Conservation (phyloP, 1,140 invertebrate species). For the Drusus annulatus region DNA sequence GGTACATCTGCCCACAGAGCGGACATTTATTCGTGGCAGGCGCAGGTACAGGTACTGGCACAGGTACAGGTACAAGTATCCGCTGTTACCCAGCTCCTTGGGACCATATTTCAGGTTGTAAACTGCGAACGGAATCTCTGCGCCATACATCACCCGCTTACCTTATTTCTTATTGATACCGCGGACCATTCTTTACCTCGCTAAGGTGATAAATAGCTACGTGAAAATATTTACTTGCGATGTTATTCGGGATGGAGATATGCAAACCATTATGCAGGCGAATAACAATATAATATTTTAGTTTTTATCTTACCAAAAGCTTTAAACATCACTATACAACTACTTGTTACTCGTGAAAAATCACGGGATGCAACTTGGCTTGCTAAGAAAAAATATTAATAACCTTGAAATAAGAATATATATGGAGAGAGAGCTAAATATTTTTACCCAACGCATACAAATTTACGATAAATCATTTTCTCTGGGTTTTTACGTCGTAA, state of each 20-base stretch:
- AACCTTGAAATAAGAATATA: no score
- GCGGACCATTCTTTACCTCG: slow-evolving; percentile 27
- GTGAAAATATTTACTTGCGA: slow-evolving; percentile 29
- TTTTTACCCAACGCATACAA: no score
- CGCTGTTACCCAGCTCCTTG: slow-evolving; percentile 4
- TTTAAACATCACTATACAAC: no score
- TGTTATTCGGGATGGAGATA: slow-evolving; percentile 8
- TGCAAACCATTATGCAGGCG: slow-evolving; percentile 14
- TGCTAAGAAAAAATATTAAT: no score
- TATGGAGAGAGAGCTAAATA: no score
- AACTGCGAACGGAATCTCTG: not conserved
- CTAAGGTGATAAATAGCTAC: slow-evolving; percentile 34
- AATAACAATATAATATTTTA: not conserved
- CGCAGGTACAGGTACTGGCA: not conserved
- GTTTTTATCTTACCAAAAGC: no score
- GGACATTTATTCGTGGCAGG: slow-evolving; percentile 8
- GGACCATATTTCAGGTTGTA: slow-evolving; percentile 25
- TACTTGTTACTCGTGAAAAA: no score
- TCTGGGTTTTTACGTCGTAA: no score
- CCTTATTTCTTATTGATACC: slow-evolving; percentile 42
- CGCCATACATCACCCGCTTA: slow-evolving; percentile 22
- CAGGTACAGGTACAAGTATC: not conserved
- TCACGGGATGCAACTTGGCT: no score
- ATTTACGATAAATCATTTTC: no score
- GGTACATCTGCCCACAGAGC: slow-evolving; percentile 23